Evolutionary conservation across 37 sponge, comb jelly and placozoan species (phyloP), one percentile per base, ranked within the genome.

Genomic region (Tethya wilhelma): DNA sequence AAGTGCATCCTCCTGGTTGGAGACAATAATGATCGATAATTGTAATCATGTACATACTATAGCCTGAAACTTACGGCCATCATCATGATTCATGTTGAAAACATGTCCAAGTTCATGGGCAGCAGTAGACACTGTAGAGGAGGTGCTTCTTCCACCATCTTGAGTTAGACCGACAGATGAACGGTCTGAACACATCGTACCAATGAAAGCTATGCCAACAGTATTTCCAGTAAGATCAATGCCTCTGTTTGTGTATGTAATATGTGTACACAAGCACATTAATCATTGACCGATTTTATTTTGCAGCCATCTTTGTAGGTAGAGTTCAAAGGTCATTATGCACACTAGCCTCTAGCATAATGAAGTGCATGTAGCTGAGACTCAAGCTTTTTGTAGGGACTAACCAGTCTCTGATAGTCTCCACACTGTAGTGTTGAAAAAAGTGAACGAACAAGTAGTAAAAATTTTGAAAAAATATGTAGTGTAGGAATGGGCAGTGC

Each of bases 41-140:
- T n/a, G 6, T 12, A 60, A 60, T 7, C 26, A n/a, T 8, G 22
- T 7, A 12, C 11, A 60, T n/a, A 60, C 11, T n/a, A 60, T 26
- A n/a, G 28, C 63, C 11, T 26, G 28, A 12, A 60, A 26, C 28
- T 23, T 26, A 60, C 57, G 56, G 12, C 63, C 87, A 41, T 83
- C 85, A 71, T 92, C 93, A 56, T 93, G 94, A 29, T 55, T 19
- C 87, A 93, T 89, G 74, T 82, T 77, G 38, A 89, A 86, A 37
- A 80, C 79, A 67, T 93, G 94, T 3, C 94, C 94, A 67, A 93
- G 42, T 25, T 93, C 94, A 38, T 93, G 94, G 23, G 94, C 84
- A 63, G 87, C 87, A 30, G 87, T 89, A 28, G 69, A 65, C 31
- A 64, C 76, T 12, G 78, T 84, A 30, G 49, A 29, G 0, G 57